Percentiles rank a stretch among this genome's conserved stretches.
These are phyloP conservation scores for Pituophis catenifer DNA, from an alignment of 2,113 vertebrate genomes.

Conservation along the genomic window DNA sequence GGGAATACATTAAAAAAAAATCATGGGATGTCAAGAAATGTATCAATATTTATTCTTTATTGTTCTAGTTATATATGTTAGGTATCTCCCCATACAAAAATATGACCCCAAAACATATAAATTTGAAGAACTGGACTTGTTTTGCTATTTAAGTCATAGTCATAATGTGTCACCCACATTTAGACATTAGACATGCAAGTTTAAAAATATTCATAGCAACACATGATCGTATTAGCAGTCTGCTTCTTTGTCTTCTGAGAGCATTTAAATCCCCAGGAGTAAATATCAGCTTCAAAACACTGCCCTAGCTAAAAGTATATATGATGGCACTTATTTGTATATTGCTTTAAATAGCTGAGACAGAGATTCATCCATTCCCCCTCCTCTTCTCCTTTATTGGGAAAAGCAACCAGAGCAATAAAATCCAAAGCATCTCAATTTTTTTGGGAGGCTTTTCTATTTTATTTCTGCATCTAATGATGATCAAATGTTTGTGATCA, in stretches of 20 bases:
- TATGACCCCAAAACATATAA: slow-evolving; percentile 25
- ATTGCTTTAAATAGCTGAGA: slow-evolving; percentile 31
- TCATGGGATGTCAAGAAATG: not conserved
- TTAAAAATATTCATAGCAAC: slow-evolving; percentile 30
- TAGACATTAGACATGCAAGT: slow-evolving; percentile 41
- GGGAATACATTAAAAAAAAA: not conserved
- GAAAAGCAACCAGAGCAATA: slow-evolving; percentile 8
- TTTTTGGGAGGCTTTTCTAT: not conserved
- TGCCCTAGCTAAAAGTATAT: slow-evolving; percentile 13
- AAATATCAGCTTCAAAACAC: slow-evolving; percentile 6
- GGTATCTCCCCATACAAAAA: not conserved
- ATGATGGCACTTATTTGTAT: slow-evolving; percentile 34
- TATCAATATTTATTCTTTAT: not conserved
- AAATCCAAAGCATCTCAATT: not conserved
- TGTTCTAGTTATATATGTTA: not conserved
- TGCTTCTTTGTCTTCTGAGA: slow-evolving; percentile 34
- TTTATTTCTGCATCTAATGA: not conserved
- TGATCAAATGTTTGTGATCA: not conserved
- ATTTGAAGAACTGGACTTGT: not conserved
- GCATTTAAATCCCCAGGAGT: slow-evolving; percentile 24
- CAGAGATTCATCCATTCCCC: slow-evolving; percentile 20
- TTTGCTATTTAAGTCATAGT: slow-evolving; percentile 33
- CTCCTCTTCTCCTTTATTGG: not conserved
- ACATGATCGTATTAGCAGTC: slow-evolving; percentile 18
- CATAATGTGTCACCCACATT: slow-evolving; percentile 33